These are phyloP conservation scores for Lutraria rhynchaena DNA, from an alignment of 1,140 invertebrate species.

Conservation along the genomic window DNA sequence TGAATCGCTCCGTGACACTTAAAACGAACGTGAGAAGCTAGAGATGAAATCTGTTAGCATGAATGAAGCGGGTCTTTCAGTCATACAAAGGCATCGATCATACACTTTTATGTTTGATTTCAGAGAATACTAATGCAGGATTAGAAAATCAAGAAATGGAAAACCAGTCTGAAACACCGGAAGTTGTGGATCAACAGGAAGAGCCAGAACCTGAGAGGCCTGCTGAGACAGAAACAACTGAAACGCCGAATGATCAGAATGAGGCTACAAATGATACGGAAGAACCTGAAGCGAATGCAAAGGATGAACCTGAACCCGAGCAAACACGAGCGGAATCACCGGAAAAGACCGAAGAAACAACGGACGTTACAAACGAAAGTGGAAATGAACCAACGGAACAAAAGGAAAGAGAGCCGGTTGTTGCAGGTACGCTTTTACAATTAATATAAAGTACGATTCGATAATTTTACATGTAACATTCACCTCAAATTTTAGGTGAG, in stretches of 20 bases:
- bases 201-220: not conserved
- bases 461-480: too few species aligned
- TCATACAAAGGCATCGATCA: too few species aligned
- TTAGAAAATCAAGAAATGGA: slow-evolving; percentile 19
- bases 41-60: too few species aligned
- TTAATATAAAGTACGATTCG: too few species aligned
- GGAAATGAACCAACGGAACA: not conserved
- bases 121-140: slow-evolving; percentile 29
- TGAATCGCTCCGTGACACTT: too few species aligned
- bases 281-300: too few species aligned
- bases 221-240: not conserved
- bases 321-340: too few species aligned
- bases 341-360: slow-evolving; percentile 2
- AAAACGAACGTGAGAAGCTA: too few species aligned
- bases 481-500: too few species aligned
- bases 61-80: too few species aligned
- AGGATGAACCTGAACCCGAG: not conserved
- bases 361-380: not conserved
- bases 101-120: slow-evolving; percentile 14
- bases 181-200: not conserved
- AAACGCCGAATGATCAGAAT: not conserved
- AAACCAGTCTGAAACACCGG: slow-evolving; percentile 21
- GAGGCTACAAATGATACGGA: slow-evolving; percentile 2
- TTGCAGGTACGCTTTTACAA: not conserved
- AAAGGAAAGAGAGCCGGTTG: not conserved